These are phyloP conservation scores for Macroteleia sp. DNA, from an alignment of 2,888 invertebrate species.

Conservation along the genomic window DNA sequence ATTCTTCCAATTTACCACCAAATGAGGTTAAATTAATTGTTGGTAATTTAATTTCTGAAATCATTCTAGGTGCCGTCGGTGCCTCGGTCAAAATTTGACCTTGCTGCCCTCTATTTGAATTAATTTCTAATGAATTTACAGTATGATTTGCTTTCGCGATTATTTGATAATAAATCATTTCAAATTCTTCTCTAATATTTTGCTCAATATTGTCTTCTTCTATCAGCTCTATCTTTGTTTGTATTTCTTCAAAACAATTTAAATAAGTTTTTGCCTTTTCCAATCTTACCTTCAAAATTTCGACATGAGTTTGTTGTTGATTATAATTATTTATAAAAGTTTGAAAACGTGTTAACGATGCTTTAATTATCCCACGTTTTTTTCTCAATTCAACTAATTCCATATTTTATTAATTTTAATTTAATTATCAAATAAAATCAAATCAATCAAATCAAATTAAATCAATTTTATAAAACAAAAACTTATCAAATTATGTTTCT, in stretches of 20 bases:
- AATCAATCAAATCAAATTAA: too few species aligned
- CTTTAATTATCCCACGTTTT: conserved; percentile 5
- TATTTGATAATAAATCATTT: conserved; percentile 2
- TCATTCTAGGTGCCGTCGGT: not conserved
- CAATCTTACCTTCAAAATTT: conserved; percentile 18
- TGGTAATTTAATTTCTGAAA: conserved; percentile 21
- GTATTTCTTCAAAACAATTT: conserved; percentile 11
- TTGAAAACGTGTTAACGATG: conserved; percentile 12
- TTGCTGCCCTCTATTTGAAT: not conserved
- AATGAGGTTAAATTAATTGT: conserved; percentile 15
- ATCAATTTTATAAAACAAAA: too few species aligned
- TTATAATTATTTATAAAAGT: conserved; percentile 7
- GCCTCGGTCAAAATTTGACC: too few species aligned
- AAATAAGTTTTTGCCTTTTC: conserved; percentile 16
- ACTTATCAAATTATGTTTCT: too few species aligned
- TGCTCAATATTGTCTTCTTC: not conserved
- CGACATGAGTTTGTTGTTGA: not conserved
- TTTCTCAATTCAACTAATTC: conserved; percentile 1
- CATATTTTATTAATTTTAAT: not conserved
- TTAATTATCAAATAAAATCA: not conserved
- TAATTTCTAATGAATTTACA: not conserved
- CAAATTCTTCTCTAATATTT: conserved; percentile 16
- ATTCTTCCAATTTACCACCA: conserved; percentile 20
- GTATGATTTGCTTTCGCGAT: conserved; percentile 29
- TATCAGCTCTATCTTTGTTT: conserved; percentile 11